Percentiles rank a stretch among this genome's conserved stretches.
Evolutionary conservation across 2,113 vertebrate species (phyloP).

Genomic region (Dipodomys merriami): DNA sequence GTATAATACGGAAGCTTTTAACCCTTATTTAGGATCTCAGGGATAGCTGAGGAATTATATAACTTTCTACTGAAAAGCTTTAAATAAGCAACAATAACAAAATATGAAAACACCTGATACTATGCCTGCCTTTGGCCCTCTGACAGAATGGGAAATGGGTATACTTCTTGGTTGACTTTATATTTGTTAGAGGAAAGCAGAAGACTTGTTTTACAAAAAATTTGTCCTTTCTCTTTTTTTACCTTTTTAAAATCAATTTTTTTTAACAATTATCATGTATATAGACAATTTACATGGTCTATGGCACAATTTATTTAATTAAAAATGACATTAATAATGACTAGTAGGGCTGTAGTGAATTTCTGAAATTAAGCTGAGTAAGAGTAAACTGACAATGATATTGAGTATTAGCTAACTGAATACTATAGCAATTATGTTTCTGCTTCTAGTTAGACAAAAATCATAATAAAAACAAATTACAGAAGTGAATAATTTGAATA

Average conservation of each 20-base stretch:
- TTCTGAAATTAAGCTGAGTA: constrained; percentile 57
- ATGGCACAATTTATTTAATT: constrained; percentile 23
- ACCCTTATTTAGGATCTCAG: constrained; percentile 27
- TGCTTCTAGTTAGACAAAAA: constrained; percentile 66
- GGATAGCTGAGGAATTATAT: constrained; percentile 35
- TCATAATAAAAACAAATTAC: constrained; percentile 54
- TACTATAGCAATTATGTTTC: constrained; percentile 48
- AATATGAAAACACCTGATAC: constrained; percentile 29
- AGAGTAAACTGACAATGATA: constrained; percentile 42
- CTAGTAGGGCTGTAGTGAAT: constrained; percentile 2
- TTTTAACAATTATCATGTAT: constrained; percentile 51
- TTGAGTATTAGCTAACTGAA: constrained; percentile 10
- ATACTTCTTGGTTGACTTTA: constrained; percentile 44
- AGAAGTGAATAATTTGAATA: constrained; percentile 51
- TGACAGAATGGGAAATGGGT: constrained; percentile 23
- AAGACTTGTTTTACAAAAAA: constrained; percentile 56
- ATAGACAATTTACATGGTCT: constrained; percentile 29
- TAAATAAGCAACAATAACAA: constrained; percentile 57
- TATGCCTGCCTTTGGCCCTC: background rate
- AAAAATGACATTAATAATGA: constrained; percentile 61
- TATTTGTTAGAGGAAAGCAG: background rate
- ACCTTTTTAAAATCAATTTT: constrained; percentile 50
- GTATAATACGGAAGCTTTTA: constrained; percentile 59
- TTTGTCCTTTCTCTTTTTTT: constrained; percentile 20
- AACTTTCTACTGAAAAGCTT: constrained; percentile 39